Evolutionary conservation across 2,113 vertebrate genomes (phyloP).

Genomic region (Scolopax mira): DNA sequence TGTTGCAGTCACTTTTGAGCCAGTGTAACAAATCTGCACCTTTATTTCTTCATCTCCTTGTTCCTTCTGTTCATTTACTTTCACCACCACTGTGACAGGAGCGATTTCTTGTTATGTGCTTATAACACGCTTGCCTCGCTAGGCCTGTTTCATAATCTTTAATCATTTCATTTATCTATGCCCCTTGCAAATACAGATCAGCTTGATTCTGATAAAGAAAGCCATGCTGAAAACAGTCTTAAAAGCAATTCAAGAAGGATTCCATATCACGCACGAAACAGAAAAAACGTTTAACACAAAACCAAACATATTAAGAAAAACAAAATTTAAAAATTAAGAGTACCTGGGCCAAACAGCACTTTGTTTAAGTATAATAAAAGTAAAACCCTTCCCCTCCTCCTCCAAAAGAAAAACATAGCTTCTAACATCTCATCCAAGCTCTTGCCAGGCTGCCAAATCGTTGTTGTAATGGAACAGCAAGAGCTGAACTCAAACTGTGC

Average conservation of each 20-base stretch:
- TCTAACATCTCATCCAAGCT: background rate
- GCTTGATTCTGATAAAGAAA: background rate
- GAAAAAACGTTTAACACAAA: background rate
- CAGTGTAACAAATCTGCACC: background rate
- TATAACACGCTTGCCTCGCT: background rate
- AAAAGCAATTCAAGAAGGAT: background rate
- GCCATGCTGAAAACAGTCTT: background rate
- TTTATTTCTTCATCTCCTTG: background rate
- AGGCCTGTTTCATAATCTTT: background rate
- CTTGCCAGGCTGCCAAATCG: conserved; percentile 25
- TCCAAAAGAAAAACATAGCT: background rate
- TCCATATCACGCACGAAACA: background rate
- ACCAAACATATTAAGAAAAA: background rate
- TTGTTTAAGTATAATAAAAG: background rate
- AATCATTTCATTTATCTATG: background rate
- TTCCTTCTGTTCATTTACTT: background rate
- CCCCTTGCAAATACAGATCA: background rate
- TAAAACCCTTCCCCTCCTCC: background rate
- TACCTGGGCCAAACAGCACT: background rate
- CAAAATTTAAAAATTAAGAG: background rate
- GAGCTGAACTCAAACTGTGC: conserved; percentile 13
- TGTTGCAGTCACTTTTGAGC: background rate
- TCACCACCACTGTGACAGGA: background rate
- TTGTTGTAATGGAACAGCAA: background rate
- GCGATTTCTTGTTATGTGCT: background rate